These are phyloP conservation scores for Ranitomeya variabilis DNA, from an alignment of 2,113 vertebrate species.

Conservation along the genomic window DNA sequence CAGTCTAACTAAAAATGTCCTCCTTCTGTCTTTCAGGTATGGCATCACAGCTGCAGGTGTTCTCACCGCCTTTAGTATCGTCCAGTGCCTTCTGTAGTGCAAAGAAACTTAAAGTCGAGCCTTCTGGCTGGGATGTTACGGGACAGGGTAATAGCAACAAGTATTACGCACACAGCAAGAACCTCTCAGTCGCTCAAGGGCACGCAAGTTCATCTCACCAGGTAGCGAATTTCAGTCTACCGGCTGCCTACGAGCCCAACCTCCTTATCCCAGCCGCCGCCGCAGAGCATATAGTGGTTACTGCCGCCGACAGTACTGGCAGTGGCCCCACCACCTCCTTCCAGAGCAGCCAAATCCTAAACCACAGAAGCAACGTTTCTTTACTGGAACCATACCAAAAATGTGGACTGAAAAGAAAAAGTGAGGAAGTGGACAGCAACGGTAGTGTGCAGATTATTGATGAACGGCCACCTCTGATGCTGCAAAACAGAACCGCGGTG, in stretches of 20 bases:
- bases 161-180: conserved; percentile 87
- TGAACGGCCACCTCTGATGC: conserved; percentile 95
- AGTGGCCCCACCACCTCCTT: conserved; percentile 81
- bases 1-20: neutral
- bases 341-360: conserved; percentile 76
- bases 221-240: conserved; percentile 85
- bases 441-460: conserved; percentile 98
- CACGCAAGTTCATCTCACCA: conserved; percentile 84
- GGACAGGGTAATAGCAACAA: conserved; percentile 82
- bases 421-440: conserved; percentile 97
- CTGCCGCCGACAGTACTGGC: conserved; percentile 91
- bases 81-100: conserved; percentile 95
- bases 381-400: conserved; percentile 87
- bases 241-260: conserved; percentile 80
- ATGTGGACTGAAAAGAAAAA: conserved; percentile 95
- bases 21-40: conserved; percentile 75
- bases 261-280: conserved; percentile 77
- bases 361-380: conserved; percentile 81
- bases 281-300: conserved; percentile 88
- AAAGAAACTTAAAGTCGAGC: conserved; percentile 97
- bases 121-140: conserved; percentile 88
- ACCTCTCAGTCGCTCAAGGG: conserved; percentile 79
- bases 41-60: conserved; percentile 95
- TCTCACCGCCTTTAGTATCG: conserved; percentile 95
- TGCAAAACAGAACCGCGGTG: conserved; percentile 87